Evolutionary conservation across 2,888 invertebrate species (phyloP), one percentile per base, ranked within the genome.

Genomic region (Falcaria lacertinaria): DNA sequence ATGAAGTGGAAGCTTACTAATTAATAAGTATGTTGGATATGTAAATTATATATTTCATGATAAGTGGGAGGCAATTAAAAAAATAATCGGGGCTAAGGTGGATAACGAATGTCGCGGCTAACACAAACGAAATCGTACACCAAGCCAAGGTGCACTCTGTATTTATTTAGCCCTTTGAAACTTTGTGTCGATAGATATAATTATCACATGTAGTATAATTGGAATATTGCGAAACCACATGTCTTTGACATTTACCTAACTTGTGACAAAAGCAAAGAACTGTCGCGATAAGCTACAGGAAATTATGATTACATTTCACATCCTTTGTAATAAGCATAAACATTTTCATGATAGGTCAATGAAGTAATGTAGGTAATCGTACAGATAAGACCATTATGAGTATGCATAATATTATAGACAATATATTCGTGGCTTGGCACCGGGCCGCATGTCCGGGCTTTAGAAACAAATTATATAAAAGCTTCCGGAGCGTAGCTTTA

Each of bases 41-140:
- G 52, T 11, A 28, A 28, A 28, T 54, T 56, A 60, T 61, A 50
- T 57, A 54, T 46, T 47, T 46, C 39, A 46, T 52, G 54, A 56
- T 53, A 64, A 54, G 52, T 48, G 48, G 53, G 60, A 55, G 57
- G 55, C 61, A 71, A 74, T 74, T 69, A 67, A 62, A 62, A 48
- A 52, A 50, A 51, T 54, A 52, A 51, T 56, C 46, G 48, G 57
- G 55, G 49, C 64, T 64, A 68, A 67, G 66, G 65, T 65, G 60
- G 61, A 45, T 56, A 47, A 54, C 52, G 54, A 62, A 61, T 64
- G 64, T 64, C 54, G 57, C 58, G 55, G 46, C 51, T 43, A 46
- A 46, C 54, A 44, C 40, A 14, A 34, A 52, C 46, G 47, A 47
- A 57, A 52, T 50, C 53, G 48, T 43, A 45, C 44, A 28, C 1